Conservation (phyloP, 2,113 vertebrate species). For the Neopipo cinnamomea region DNA sequence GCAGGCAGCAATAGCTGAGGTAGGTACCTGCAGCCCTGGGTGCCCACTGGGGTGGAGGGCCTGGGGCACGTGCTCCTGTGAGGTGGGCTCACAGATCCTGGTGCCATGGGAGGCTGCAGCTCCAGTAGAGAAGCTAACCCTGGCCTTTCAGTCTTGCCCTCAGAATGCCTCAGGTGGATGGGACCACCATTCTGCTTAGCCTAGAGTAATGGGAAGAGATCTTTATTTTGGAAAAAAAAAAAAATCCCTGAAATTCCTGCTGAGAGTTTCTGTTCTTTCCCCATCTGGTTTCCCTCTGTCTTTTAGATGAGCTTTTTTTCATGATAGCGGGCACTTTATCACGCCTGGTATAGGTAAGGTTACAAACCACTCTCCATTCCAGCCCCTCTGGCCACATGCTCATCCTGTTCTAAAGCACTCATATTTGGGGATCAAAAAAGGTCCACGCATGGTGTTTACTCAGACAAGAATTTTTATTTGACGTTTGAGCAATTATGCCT, state of each 20-base stretch:
- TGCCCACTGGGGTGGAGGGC: neutral
- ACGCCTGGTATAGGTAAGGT: constrained; percentile 22
- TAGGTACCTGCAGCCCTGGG: neutral
- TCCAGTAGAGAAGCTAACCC: neutral
- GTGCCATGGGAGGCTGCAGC: neutral
- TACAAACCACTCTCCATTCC: constrained; percentile 22
- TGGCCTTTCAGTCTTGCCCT: neutral
- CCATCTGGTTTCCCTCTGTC: constrained; percentile 63
- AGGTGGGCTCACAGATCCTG: accelerated
- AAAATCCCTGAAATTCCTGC: neutral
- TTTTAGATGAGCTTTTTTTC: constrained; percentile 31
- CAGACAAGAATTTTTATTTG: constrained; percentile 52
- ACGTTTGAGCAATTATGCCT: constrained; percentile 39
- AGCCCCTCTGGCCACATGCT: constrained; percentile 13
- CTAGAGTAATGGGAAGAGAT: neutral
- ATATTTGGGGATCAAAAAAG: constrained; percentile 62
- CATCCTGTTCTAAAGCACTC: constrained; percentile 46
- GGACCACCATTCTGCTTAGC: neutral
- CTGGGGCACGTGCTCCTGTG: neutral
- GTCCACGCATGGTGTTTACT: constrained; percentile 8
- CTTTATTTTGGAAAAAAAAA: neutral
- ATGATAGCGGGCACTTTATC: constrained; percentile 22
- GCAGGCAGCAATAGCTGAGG: constrained; percentile 39
- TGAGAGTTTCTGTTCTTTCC: constrained; percentile 10
- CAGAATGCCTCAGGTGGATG: neutral